phyloP scores from a whole-genome alignment of 2,113 vertebrate species.

The Caranx ignobilis region DNA sequence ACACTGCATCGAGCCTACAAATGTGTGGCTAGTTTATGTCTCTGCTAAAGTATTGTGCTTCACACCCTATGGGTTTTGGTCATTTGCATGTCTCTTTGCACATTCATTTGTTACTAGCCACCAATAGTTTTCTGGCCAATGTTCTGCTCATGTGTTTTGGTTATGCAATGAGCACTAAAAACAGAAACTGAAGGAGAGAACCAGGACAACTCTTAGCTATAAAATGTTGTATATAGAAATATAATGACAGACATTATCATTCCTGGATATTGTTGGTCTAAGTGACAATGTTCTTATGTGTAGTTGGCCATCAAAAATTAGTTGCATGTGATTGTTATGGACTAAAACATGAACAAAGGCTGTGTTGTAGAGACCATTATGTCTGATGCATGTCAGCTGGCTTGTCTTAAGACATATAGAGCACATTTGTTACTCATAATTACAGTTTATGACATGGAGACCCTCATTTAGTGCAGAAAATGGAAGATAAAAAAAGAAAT shows the following conservation, averaged over 20 bases:
- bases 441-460: slow-evolving; percentile 10
- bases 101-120: not conserved
- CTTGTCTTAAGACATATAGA: slow-evolving; percentile 1
- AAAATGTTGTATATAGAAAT: not conserved
- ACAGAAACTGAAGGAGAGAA: not conserved
- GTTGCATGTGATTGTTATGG: not conserved
- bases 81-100: not conserved
- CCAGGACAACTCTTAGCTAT: too few species aligned
- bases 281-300: not conserved
- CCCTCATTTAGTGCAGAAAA: not conserved
- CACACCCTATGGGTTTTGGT: not conserved
- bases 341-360: not conserved
- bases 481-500: not conserved
- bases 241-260: not conserved
- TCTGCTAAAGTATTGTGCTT: not conserved
- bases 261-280: not conserved
- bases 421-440: not conserved
- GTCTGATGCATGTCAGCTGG: slow-evolving; percentile 4
- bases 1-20: not conserved
- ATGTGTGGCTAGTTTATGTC: not conserved
- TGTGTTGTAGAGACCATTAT: not conserved
- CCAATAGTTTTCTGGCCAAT: not conserved
- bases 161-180: not conserved
- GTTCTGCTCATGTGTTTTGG: not conserved
- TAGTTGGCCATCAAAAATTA: not conserved